Base-by-base conservation (phyloP, 1,140 invertebrate species). In the Antheraea pernyi region DNA sequence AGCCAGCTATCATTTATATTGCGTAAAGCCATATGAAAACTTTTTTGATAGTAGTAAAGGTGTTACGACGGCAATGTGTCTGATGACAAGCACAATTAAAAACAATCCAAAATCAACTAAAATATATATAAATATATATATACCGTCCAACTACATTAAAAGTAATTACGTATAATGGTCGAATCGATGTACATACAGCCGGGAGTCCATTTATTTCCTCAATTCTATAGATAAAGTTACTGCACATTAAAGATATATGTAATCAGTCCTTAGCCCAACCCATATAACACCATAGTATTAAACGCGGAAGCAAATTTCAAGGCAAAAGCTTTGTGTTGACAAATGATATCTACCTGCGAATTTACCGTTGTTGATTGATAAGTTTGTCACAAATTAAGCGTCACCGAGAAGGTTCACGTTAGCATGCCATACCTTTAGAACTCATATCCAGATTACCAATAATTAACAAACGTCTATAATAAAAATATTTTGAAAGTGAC, bases 251-350 rank as follows among this genome's bases (percentile, higher is more conserved):
- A 16, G 46, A 53, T 9, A 53, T 53, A 53, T 53, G 46, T 13
- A 53, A 53, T 53, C 46, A 53, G 46, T 53, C 13, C 22, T 36
- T 8, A 13, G 60, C 60, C 60, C 60, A 61, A 61, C 60, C 60
- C 60, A 61, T 30, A 16, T 36, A 36, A 16, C 60, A 61, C 60
- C 60, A 61, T 61, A 6, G 60, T 30, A 30, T 61, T 61, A 7
- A 61, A 30, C 9, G 60, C 60, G 60, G 60, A 61, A 61, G 60
- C 11, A 61, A 11, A 16, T 61, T 61, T 61, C 60, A 61, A 61
- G 60, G 60, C 60, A 30, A 19, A 16, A 61, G 30, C 60, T 61
- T 30, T 22, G 22, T 61, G 22, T 22, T 13, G 16, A 13, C 13
- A 30, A 30, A 16, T 19, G 22, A 61, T 22, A 61, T 3, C 4